These are phyloP conservation scores for Denticeps clupeoides DNA, from an alignment of 2,797 vertebrate species.

Conservation along the genomic window DNA sequence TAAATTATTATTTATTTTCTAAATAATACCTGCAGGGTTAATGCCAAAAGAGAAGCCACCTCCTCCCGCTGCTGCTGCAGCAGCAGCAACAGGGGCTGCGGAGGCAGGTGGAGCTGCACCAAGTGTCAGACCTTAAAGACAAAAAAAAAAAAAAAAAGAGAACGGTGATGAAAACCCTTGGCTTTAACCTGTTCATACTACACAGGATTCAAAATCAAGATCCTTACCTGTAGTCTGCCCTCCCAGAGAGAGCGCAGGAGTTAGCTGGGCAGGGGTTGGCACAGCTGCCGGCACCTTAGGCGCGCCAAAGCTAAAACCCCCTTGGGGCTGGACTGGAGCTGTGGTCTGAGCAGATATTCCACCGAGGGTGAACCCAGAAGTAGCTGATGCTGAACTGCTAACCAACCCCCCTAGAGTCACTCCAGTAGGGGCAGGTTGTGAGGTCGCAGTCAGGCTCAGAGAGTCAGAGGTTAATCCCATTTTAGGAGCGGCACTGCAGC, in stretches of 20 bases:
- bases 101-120: conserved; percentile 21
- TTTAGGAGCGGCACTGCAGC: conserved; percentile 45
- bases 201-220: not conserved
- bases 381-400: conserved; percentile 33
- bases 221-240: conserved; percentile 35
- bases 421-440: conserved; percentile 40
- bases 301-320: conserved; percentile 52
- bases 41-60: conserved; percentile 59
- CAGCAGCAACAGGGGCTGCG: conserved; percentile 14
- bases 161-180: not conserved
- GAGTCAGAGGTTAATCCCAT: no score
- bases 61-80: conserved; percentile 29
- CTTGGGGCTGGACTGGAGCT: conserved; percentile 36
- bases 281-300: conserved; percentile 51
- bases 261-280: conserved; percentile 23
- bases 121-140: conserved; percentile 37
- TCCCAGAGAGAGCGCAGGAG: conserved; percentile 48
- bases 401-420: conserved; percentile 48
- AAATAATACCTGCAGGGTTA: conserved; percentile 57
- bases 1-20: not conserved
- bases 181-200: no score
- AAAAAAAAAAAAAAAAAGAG: not conserved
- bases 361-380: conserved; percentile 53
- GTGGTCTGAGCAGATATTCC: conserved; percentile 20
- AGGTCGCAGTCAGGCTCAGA: conserved; percentile 35